Evolutionary conservation across 2,797 vertebrate genomes (phyloP).

Genomic region (Naso thynnoides): DNA sequence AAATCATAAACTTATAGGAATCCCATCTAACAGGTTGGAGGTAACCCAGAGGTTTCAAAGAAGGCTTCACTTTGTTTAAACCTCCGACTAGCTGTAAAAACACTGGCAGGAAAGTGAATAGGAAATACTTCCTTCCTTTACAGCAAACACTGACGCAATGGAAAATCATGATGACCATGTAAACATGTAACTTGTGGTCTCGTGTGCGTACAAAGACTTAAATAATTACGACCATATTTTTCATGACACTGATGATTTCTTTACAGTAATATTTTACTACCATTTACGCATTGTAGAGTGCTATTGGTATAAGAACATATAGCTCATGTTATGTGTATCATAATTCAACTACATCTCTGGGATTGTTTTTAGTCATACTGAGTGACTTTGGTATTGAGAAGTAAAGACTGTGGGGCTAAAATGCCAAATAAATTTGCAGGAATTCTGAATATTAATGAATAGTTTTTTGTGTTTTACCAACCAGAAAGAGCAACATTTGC

Average conservation of each 20-base stretch:
- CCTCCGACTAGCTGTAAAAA: constrained; percentile 44
- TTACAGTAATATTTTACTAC: no score
- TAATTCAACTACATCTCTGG: no score
- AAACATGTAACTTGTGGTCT: constrained; percentile 24
- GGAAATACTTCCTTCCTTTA: constrained; percentile 60
- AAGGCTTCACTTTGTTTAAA: constrained; percentile 6
- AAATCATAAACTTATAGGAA: constrained; percentile 7
- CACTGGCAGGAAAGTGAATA: constrained; percentile 48
- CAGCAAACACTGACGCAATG: constrained; percentile 34
- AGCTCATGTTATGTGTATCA: no score
- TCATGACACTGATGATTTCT: background rate
- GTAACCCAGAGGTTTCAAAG: constrained; percentile 34
- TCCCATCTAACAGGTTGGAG: constrained; percentile 10
- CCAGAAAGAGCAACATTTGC: background rate
- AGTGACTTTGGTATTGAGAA: background rate
- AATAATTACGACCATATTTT: background rate
- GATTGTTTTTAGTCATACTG: background rate
- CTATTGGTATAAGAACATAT: no score
- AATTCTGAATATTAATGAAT: background rate
- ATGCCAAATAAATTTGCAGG: background rate
- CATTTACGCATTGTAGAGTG: no score
- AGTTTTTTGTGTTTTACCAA: background rate
- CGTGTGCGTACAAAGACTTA: constrained; percentile 20
- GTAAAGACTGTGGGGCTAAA: background rate
- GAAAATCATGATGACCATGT: constrained; percentile 33